Evolutionary conservation across 2,888 invertebrate species (phyloP), one percentile per base, ranked within the genome.

Genomic region (Cheilosia impressa): DNA sequence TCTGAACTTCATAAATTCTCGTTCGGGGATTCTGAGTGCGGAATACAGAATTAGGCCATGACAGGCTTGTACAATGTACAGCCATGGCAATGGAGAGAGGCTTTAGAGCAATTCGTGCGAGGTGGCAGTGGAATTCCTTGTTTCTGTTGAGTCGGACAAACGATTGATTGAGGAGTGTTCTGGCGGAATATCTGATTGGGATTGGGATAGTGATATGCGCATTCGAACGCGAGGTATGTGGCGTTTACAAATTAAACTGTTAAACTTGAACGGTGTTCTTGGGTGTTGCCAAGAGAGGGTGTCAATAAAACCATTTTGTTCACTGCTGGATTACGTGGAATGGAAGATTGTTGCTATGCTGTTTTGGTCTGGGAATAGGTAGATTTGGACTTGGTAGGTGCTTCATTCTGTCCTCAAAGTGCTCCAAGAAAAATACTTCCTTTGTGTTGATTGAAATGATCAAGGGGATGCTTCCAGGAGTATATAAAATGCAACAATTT

Each of bases 181-280:
- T 38, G 38, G 52, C 65, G 73, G 73, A 84, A 75, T 75, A 84
- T 65, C 63, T 84, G 73, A 73, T 63, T 43, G 47, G 38, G 43
- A 27, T 55, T 43, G 47, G 38, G 43, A 27, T 55, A 43, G 47
- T 47, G 65, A 24, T 65, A 22, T 55, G 63, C 41, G 13, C 22
- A 41, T 22, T 27, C 45, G 63, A 19, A 9, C n/a, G 31, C 17
- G 27, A 41, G 66, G 60, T 68, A 82, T 78, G 66, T 60, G 82
- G 82, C 77, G 82, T 77, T 83, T 83, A 83, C 82, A 83, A 83
- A 83, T 83, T 83, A 83, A 83, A 83, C 82, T 83, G 82, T 83
- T 83, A 83, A 83, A 45, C 52, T 53, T 31, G 31, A 43, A 58
- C 60, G 31, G 31, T 31, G 9, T 45, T 38, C 22, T 60, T 71